Base-by-base conservation (phyloP, 2,797 vertebrate species). In the Lepus townsendii region DNA sequence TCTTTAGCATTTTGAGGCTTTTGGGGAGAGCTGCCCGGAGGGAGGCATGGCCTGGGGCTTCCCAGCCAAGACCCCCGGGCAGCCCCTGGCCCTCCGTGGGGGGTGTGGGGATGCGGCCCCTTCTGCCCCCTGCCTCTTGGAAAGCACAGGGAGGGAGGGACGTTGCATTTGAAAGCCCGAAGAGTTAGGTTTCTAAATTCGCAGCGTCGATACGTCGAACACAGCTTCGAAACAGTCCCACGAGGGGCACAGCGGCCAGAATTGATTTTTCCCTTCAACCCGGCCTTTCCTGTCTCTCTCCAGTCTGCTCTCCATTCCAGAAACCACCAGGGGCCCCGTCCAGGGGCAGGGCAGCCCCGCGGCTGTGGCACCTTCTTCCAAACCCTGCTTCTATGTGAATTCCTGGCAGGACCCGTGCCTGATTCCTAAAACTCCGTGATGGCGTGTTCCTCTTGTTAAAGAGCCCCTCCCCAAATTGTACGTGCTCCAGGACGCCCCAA, bases 281-380 rank as follows among this genome's bases (percentile, higher is more conserved):
- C 42, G 42, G 42, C 42, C 42, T 42, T 42, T 42, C 26, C 12
- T 30, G 3, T 35, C 72, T 0, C 0, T 75, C 62, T 84, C 32
- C 1, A 1, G 22, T 14, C 11, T 0, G 26, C 12, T 17, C 1
- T 38, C 27, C 68, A 57, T 82, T 52, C 17, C n/a, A 7, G 63
- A 82, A 62, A 9, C 16, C 38, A 9, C 8, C 27, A 54, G 2
- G n/a, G 35, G 30, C 5, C 13, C 4, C 54, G 17, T 30, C 4
- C 22, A 2, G 30, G 5, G 1, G 20, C 17, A 42, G 62, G 8
- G 16, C 62, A 2, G 1, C 32, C 50, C 20, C 0, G 65, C 2
- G 38, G 30, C 47, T 3, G 60, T 54, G 13, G 54, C 57, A 84
- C 68, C 27, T 16, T 0, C 3, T 14, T 68, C 4, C n/a, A 47